Evolutionary conservation across 1,140 invertebrate genomes (phyloP), one percentile per base, ranked within the genome.

Genomic region (Procambarus clarkii): DNA sequence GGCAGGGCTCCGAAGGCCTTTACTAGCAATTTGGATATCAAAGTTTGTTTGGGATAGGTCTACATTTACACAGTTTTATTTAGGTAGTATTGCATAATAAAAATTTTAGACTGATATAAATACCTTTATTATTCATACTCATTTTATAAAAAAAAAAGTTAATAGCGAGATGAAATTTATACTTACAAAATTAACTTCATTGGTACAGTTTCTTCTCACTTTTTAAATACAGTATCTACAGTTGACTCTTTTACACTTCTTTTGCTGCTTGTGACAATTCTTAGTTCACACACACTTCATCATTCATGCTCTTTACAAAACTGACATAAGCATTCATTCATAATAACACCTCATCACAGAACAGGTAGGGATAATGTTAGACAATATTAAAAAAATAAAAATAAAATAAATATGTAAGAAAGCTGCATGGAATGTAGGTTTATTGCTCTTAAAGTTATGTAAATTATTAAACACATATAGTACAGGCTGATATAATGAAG

Each of bases 371-470:
- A 74, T 24, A 24, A 74, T 0, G 69, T 4, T 24, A 74, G n/a
- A 74, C 3, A 15, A 74, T 24, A 74, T 34, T 74, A 7, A 34
- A 34, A n/a, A 69, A 69, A 15, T 54, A 2, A 69, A 69, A 69
- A 69, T 15, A 15, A 34, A 13, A 2, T 74, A 74, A 74, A 21
- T 74, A 74, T 24, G 5, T 3, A 18, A 64, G 60, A 18, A 24
- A 74, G n/a, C n/a, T 74, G n/a, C n/a, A 74, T 74, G 69, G 69
- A 74, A 74, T 74, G 69, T 74, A 11, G 34, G 24, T 74, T 74
- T 8, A 34, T 24, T 74, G 2, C 7, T 24, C 21, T 74, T 74
- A 34, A 74, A 21, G 4, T 74, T 24, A 74, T 34, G 4, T 74
- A 11, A 74, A 34, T 34, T 74, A n/a, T n/a, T n/a, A n/a, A n/a